Conservation (phyloP, 1,140 invertebrate species). For the Trachymyrmex septentrionalis region DNA sequence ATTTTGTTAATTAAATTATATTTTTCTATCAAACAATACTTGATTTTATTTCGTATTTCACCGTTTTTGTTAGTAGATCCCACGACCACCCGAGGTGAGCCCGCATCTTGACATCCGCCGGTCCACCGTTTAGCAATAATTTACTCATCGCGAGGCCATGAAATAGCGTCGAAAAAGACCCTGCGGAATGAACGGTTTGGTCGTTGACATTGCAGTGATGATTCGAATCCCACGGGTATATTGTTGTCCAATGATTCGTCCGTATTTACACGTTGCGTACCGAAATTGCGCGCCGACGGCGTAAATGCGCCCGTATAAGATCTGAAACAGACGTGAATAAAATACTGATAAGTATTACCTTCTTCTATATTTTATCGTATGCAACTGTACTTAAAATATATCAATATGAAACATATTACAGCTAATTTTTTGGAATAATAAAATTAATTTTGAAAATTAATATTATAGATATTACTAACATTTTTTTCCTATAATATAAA, state of each 20-base stretch:
- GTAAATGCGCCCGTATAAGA: conserved; percentile 84
- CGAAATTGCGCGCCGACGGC: conserved; percentile 69
- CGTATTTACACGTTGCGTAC: conserved; percentile 71
- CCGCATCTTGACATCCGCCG: conserved; percentile 82
- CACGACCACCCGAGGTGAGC: conserved; percentile 71
- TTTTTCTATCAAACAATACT: not conserved
- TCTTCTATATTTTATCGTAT: not conserved
- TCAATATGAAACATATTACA: conserved; percentile 3
- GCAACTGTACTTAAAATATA: not conserved
- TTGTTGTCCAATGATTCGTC: conserved; percentile 81
- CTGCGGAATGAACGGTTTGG: conserved; percentile 38
- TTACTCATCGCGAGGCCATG: conserved; percentile 76
- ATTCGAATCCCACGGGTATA: conserved; percentile 81
- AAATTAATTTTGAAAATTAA: conserved; percentile 21
- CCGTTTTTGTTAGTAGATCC: conserved; percentile 61
- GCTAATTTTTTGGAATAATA: conserved; percentile 1
- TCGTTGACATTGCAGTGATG: conserved; percentile 73
- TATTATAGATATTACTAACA: not conserved
- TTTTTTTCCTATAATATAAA: too few species aligned
- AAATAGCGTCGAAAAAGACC: conserved; percentile 74
- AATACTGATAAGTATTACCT: conserved; percentile 61
- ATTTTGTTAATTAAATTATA: not conserved
- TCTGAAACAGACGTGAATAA: conserved; percentile 29
- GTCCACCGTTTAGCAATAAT: conserved; percentile 81
- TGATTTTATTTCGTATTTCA: conserved; percentile 45